Percentiles rank a stretch among this genome's conserved stretches.
These are phyloP conservation scores for Subanguina moxae DNA, from an alignment of 1,140 invertebrate genomes.

Conservation along the genomic window DNA sequence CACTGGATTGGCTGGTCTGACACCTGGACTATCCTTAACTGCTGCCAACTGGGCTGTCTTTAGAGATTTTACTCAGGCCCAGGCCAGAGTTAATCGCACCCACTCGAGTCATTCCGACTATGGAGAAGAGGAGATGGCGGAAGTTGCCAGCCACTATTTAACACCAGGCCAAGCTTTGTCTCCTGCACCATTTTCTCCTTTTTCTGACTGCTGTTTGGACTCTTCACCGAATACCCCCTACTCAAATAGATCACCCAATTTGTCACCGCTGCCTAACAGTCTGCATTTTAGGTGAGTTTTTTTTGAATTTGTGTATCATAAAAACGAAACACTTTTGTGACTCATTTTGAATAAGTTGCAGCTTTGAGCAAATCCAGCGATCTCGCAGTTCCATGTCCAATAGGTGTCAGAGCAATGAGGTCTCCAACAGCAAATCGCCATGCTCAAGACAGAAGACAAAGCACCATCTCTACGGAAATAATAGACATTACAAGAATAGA, in stretches of 20 bases:
- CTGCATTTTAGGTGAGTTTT: conserved; percentile 44
- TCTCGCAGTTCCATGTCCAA: conserved; percentile 52
- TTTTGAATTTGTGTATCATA: too few species aligned
- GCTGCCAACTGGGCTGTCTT: conserved; percentile 53
- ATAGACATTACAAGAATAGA: background rate
- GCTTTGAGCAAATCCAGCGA: conserved; percentile 51
- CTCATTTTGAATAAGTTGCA: too few species aligned
- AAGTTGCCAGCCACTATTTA: conserved; percentile 33
- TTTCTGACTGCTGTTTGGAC: conserved; percentile 46
- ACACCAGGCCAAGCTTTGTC: conserved; percentile 51
- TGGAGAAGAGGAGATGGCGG: conserved; percentile 26
- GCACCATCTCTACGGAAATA: background rate
- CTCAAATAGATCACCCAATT: conserved; percentile 51
- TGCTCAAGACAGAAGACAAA: background rate
- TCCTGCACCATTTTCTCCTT: conserved; percentile 55
- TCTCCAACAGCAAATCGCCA: background rate
- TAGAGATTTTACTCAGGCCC: conserved; percentile 44
- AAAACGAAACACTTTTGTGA: too few species aligned
- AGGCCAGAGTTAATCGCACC: conserved; percentile 22
- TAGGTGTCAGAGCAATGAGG: conserved; percentile 15
- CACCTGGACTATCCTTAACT: background rate
- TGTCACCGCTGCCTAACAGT: conserved; percentile 40
- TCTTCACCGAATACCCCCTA: conserved; percentile 49
- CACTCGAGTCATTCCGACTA: conserved; percentile 13
- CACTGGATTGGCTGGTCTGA: conserved; percentile 1